Evolutionary conservation across 1,140 invertebrate species (phyloP).

Genomic region (Whitmania pigra): DNA sequence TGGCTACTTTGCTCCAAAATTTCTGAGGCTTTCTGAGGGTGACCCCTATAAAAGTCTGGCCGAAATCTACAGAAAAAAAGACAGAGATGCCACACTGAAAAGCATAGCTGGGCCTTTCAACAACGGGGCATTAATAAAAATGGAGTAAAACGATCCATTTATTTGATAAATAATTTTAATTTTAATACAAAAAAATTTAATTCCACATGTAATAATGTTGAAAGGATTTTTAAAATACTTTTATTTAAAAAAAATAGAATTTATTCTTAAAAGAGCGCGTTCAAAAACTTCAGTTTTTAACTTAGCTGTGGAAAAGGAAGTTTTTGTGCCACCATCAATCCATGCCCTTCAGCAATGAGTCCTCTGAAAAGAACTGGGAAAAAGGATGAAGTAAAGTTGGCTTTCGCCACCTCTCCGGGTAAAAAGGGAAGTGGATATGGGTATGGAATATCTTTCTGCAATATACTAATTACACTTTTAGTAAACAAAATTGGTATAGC

Average conservation of each 20-base stretch:
- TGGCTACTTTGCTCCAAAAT: constrained; percentile 3
- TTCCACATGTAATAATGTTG: too few species aligned
- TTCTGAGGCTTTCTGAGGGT: neutral
- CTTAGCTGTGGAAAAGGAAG: constrained; percentile 7
- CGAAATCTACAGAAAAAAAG: neutral
- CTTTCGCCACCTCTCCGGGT: neutral
- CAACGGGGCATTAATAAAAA: neutral
- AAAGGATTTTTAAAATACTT: too few species aligned
- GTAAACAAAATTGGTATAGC: too few species aligned
- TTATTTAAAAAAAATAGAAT: too few species aligned
- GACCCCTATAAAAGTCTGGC: neutral
- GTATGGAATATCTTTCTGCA: neutral
- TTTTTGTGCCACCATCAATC: constrained; percentile 11
- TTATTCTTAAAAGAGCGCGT: too few species aligned
- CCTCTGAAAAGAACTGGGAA: neutral
- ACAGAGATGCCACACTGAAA: neutral
- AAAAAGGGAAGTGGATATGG: constrained; percentile 8
- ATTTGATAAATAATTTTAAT: neutral
- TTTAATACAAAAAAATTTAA: too few species aligned
- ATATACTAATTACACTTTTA: too few species aligned
- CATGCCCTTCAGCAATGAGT: neutral
- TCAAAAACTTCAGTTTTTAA: neutral
- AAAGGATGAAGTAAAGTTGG: neutral
- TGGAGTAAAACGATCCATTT: neutral
- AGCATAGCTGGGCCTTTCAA: neutral